These are phyloP conservation scores for Caenorhabditis sulstoni DNA, from an alignment of 2,888 invertebrate species.

Conservation along the genomic window DNA sequence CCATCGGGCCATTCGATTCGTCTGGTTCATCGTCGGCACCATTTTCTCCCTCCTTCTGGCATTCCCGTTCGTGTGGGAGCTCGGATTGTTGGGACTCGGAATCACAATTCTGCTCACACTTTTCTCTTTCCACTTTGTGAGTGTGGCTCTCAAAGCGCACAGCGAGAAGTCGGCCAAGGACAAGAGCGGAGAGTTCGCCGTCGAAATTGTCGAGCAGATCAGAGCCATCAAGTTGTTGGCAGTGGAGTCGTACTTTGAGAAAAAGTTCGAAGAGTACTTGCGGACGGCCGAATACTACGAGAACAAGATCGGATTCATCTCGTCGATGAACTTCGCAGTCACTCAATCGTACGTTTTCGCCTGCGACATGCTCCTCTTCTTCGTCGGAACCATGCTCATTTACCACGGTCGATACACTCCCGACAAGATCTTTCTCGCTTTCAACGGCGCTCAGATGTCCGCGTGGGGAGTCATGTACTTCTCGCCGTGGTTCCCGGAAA, in stretches of 20 bases:
- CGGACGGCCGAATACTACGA: constrained; percentile 41
- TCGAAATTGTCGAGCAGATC: constrained; percentile 82
- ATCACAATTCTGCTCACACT: constrained; percentile 57
- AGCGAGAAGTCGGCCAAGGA: constrained; percentile 58
- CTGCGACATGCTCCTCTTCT: constrained; percentile 62
- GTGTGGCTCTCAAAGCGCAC: constrained; percentile 44
- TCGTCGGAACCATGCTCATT: constrained; percentile 60
- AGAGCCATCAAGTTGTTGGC: constrained; percentile 81
- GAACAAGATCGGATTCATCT: constrained; percentile 55
- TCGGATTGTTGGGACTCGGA: constrained; percentile 47
- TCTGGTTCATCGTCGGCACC: constrained; percentile 58
- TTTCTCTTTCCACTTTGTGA: constrained; percentile 49
- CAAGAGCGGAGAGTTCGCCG: constrained; percentile 75
- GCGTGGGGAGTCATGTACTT: constrained; percentile 62
- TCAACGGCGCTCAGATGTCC: constrained; percentile 59
- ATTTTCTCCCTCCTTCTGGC: constrained; percentile 61
- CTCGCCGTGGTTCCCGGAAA: constrained; percentile 49
- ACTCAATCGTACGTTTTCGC: constrained; percentile 65
- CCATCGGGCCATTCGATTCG: constrained; percentile 64
- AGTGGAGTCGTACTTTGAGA: constrained; percentile 80
- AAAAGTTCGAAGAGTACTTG: constrained; percentile 74
- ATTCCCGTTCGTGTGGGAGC: constrained; percentile 64
- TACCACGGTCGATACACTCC: constrained; percentile 57
- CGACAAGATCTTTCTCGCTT: constrained; percentile 53
- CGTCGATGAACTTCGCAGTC: constrained; percentile 59